Evolutionary conservation across 2,113 vertebrate species (phyloP).

Genomic region (Dromiciops gliroides): DNA sequence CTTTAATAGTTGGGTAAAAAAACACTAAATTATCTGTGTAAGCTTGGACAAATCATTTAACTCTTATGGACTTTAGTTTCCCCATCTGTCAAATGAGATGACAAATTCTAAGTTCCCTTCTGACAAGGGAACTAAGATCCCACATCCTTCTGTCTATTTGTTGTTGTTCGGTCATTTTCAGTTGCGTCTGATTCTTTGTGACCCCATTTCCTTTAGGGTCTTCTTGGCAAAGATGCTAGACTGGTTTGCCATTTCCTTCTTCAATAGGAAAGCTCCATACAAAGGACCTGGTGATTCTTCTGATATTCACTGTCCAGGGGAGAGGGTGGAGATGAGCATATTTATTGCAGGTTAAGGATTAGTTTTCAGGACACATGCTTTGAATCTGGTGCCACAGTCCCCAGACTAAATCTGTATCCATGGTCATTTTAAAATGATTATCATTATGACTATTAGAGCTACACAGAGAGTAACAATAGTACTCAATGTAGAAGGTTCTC

Average conservation of each 20-base stretch:
- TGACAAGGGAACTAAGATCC: too few relatives aligned
- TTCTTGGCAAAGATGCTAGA: not conserved
- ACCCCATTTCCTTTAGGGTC: not conserved
- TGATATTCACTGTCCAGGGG: slow-evolving; percentile 50
- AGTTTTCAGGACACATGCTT: slow-evolving; percentile 52
- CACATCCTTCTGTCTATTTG: not conserved
- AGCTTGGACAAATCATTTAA: not conserved
- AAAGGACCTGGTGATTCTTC: slow-evolving; percentile 64
- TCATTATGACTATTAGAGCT: not conserved
- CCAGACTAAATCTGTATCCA: not conserved
- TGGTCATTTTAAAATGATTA: not conserved
- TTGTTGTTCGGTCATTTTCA: not conserved
- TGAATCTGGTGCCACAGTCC: not conserved
- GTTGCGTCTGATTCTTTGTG: not conserved
- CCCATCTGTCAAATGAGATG: not conserved
- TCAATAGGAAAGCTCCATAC: slow-evolving; percentile 22
- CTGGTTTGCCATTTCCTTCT: not conserved
- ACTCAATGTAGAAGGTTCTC: not conserved
- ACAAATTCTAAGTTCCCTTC: too few relatives aligned
- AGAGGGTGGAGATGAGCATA: not conserved
- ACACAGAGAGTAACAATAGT: not conserved
- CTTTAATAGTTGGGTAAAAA: slow-evolving; percentile 71
- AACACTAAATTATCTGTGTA: not conserved
- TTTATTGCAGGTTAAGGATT: slow-evolving; percentile 63
- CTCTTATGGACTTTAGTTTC: not conserved